These are phyloP conservation scores for Brachionus angularis DNA, from an alignment of 1,140 invertebrate genomes.

Conservation along the genomic window DNA sequence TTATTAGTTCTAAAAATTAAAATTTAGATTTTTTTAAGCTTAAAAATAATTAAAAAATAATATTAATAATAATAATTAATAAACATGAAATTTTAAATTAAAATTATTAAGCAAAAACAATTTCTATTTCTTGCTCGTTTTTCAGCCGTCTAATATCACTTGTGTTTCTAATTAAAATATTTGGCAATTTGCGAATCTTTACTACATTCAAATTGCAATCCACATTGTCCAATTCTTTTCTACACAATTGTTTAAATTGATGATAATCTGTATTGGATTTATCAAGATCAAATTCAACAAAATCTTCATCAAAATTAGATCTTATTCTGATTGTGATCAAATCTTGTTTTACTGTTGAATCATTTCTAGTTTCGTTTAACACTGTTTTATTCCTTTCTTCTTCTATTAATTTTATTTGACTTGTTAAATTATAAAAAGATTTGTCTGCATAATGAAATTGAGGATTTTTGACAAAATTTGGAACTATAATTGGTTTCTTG, in stretches of 20 bases:
- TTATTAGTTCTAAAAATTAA: too few species aligned
- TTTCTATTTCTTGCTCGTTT: conserved; percentile 40
- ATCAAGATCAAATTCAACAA: conserved; percentile 33
- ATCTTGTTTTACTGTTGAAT: neutral
- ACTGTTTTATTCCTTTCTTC: neutral
- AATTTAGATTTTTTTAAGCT: too few species aligned
- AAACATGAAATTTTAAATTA: too few species aligned
- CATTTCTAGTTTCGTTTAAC: neutral
- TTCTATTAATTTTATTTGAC: neutral
- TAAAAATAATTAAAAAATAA: too few species aligned
- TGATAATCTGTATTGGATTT: conserved; percentile 12
- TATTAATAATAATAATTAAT: too few species aligned
- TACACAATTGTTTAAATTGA: neutral
- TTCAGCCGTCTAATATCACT: conserved; percentile 35
- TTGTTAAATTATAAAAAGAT: neutral
- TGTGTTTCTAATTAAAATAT: conserved; percentile 33
- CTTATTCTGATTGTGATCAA: neutral
- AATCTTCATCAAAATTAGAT: conserved; percentile 30
- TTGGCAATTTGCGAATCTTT: conserved; percentile 30
- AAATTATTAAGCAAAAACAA: conserved; percentile 9
- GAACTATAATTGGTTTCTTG: neutral
- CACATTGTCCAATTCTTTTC: neutral
- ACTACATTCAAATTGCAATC: neutral
- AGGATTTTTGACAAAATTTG: conserved; percentile 35
- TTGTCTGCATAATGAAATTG: conserved; percentile 33